phyloP scores from a whole-genome alignment of 37 sponge, comb jelly and placozoan species.

The Amphimedon queenslandica region DNA sequence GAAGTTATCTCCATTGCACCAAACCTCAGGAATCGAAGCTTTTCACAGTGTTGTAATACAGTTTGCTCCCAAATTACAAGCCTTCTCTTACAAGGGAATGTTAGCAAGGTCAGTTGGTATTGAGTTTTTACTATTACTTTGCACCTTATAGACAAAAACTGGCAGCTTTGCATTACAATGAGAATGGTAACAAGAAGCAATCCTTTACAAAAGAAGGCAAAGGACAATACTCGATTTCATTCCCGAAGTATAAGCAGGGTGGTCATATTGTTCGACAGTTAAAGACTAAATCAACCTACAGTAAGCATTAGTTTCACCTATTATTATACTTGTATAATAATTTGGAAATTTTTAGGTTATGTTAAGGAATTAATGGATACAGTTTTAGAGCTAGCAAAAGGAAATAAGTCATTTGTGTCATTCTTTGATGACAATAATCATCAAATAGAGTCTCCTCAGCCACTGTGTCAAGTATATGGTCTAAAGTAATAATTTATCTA shows the following conservation, averaged over 20 bases:
- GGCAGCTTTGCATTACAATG: constrained; percentile 13
- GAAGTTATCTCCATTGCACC: no score
- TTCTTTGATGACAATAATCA: no score
- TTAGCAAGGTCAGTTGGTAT: constrained; percentile 19
- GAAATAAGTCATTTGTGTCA: no score
- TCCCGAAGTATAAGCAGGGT: constrained; percentile 6
- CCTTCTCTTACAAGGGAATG: constrained; percentile 52
- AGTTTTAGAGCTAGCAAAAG: background rate
- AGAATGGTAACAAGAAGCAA: background rate
- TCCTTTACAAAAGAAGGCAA: background rate
- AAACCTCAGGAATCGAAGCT: constrained; percentile 45
- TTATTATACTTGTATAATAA: no score
- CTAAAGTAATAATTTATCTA: background rate
- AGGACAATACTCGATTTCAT: background rate
- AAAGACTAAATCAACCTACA: background rate
- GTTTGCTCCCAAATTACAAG: constrained; percentile 54
- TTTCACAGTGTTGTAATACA: no score
- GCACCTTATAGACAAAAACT: background rate
- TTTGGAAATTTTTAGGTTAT: background rate
- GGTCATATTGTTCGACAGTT: constrained; percentile 3
- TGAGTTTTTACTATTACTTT: background rate
- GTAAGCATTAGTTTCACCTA: no score
- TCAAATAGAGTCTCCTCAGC: no score
- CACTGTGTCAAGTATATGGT: background rate
- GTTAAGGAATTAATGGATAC: background rate